Base-by-base conservation (phyloP, 1,140 invertebrate species). In the Liolophura sinensis region DNA sequence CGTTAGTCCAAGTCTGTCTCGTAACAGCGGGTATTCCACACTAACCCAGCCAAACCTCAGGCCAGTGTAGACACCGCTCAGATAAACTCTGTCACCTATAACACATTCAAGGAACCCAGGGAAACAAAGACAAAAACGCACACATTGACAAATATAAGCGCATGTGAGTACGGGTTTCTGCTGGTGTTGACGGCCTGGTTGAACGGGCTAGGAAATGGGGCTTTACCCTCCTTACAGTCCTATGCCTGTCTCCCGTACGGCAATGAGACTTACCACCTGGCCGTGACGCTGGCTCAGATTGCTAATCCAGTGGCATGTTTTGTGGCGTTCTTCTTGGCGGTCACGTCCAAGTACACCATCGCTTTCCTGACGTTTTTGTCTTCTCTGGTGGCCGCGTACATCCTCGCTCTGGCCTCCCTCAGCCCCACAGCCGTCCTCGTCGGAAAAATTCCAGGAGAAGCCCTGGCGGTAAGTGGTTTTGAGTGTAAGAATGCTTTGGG, bases 241-340 rank as follows among this genome's bases (percentile, higher is more conserved):
- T 97, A 91, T 80, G 93, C 94, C 1, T 92, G 92, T 82, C 85
- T 94, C 62, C 93, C 94, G 0, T 97, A 96, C 78, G 94, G 94
- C 3, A 90, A 89, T 7, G 59, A 70, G 14, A 89, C 91, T 0
- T 96, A 95, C 85, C 93, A 95, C 82, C 86, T 95, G 73, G 88
- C 92, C 11, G 91, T 92, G 16, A 91, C 91, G 3, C 83, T 96
- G 40, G 88, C 90, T 20, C 89, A 90, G 15, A 92, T 95, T 84
- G 91, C 93, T 40, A 93, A 92, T 82, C 94, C 94, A 7, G 75
- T 90, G 22, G 92, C 92, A 24, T 95, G 93, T 84, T 90, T 93
- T 71, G 73, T 92, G 40, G 91, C 91, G 56, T 91, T 94, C 77
- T 89, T 93, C 79, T 75, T 92, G 49, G 88, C 89, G 64, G 87